These are phyloP conservation scores for Leptinotarsa haldemani DNA, from an alignment of 2,888 invertebrate genomes.

Conservation along the genomic window DNA sequence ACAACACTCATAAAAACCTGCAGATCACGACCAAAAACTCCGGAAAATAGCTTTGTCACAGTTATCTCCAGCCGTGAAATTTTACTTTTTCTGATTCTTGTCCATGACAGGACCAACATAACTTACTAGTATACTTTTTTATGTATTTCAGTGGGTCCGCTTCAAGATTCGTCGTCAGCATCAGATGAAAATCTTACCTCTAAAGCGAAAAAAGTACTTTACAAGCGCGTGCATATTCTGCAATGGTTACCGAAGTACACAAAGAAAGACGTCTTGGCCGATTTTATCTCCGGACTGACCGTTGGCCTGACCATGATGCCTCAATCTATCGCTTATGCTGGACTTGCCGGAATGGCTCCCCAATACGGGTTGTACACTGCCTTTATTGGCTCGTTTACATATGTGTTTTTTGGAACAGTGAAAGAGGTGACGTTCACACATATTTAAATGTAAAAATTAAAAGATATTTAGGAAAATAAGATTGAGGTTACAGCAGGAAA, in stretches of 20 bases:
- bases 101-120: too few species aligned
- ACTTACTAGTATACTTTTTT: background rate
- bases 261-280: conserved; percentile 77
- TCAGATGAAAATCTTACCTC: conserved; percentile 6
- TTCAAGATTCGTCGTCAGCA: background rate
- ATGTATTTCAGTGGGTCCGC: conserved; percentile 26
- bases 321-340: conserved; percentile 92
- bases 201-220: conserved; percentile 39
- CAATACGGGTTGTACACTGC: conserved; percentile 95
- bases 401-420: conserved; percentile 87
- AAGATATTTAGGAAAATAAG: too few species aligned
- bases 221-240: conserved; percentile 56
- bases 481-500: too few species aligned
- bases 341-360: conserved; percentile 84
- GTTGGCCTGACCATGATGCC: conserved; percentile 93
- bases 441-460: background rate
- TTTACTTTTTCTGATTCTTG: too few species aligned
- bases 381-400: conserved; percentile 89
- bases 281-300: conserved; percentile 89
- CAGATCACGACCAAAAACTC: too few species aligned
- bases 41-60: too few species aligned
- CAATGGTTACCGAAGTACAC: conserved; percentile 79
- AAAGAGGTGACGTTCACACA: conserved; percentile 71
- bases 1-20: too few species aligned
- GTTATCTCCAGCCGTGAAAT: too few species aligned